Percentiles rank a stretch among this genome's conserved stretches.
Evolutionary conservation across 1,140 invertebrate species (phyloP).

Genomic region (Pygmarrhopalites habei): DNA sequence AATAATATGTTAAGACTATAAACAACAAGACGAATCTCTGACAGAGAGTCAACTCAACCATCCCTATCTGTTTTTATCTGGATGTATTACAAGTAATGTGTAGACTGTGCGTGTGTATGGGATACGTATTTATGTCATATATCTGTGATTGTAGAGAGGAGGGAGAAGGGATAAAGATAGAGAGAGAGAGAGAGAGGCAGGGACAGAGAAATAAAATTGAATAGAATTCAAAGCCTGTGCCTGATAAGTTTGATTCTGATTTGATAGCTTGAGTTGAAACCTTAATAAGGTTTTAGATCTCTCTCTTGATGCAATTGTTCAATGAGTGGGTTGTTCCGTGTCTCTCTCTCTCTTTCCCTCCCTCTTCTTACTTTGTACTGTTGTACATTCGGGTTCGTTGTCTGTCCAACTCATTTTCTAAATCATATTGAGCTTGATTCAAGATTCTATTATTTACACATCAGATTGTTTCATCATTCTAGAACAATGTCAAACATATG

Average conservation of each 20-base stretch:
- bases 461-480: slow-evolving; percentile 1
- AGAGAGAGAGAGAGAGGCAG: no score
- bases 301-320: no score
- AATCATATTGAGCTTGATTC: not conserved
- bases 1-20: no score
- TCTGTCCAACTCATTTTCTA: not conserved
- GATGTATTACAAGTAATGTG: no score
- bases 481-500: not conserved
- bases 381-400: not conserved
- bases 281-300: not conserved
- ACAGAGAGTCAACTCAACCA: no score
- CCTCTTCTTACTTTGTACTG: not conserved
- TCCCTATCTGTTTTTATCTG: no score
- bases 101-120: no score
- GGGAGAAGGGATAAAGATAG: no score
- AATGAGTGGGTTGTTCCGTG: slow-evolving; percentile 1
- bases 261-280: slow-evolving; percentile 1
- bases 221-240: not conserved
- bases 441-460: not conserved
- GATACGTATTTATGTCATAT: no score
- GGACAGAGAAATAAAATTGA: not conserved
- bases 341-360: not conserved
- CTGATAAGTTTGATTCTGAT: slow-evolving; percentile 1
- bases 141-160: no score
- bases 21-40: no score